Evolutionary conservation across 2,888 invertebrate species (phyloP), one percentile per base, ranked within the genome.

Genomic region (Chrysolina oricalcia): DNA sequence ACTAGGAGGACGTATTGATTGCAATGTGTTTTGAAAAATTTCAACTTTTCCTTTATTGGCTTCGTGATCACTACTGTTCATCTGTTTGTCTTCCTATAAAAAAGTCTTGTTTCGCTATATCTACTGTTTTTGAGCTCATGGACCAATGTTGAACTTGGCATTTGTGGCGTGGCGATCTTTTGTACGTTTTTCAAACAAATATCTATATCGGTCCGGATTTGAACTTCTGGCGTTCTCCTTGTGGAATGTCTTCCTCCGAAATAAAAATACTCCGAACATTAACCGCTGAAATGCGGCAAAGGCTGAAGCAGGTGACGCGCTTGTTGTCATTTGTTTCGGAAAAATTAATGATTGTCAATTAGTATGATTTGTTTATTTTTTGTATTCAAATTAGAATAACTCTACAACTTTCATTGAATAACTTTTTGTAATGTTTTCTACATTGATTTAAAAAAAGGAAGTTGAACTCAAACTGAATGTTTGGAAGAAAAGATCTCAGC

Each of bases 211-310:
- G 75, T 75, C 66, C 64, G 75, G 65, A 73, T 73, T 64, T 53
- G 65, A 65, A 71, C 43, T 53, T 71, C 48, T 41, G 48, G 35
- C 53, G 64, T 69, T 72, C 43, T 41, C 66, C 63, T 69, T 40
- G 65, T 63, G 73, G 76, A 76, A 76, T 76, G 72, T 67, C 59
- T 53, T 68, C 48, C n/a, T 65, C 66, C 56, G 65, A 77, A 74
- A 77, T 74, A 74, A 77, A 74, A 77, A 77, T 77, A 77, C 69
- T 66, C 59, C 63, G 59, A 62, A 72, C 77, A 74, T 77, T 74
- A 74, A 64, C 72, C 72, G 75, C 46, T 73, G 72, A 75, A 50
- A 70, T 73, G 75, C 46, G 62, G 66, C 53, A 64, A 56, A 59
- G 56, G 64, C 59, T 35, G 40, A 6, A 69, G 23, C 56, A 72